Evolutionary conservation across 2,797 vertebrate genomes (phyloP), one percentile per base, ranked within the genome.

Genomic region (Rhinella marina): DNA sequence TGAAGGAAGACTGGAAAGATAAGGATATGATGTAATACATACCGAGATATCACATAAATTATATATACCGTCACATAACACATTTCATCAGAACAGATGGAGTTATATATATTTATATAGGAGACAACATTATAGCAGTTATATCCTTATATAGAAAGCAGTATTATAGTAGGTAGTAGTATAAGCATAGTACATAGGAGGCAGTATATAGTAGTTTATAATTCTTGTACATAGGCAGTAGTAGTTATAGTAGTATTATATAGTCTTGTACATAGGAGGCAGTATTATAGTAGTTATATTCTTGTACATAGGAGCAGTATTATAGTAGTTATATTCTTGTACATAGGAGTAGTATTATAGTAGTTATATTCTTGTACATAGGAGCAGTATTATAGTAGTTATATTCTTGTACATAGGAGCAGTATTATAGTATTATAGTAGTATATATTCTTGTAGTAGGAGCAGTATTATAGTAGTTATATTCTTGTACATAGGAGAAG

Each of bases 231-330:
- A 68, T 68, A 29, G 25, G 66, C n/a, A 7, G 27, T 4, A 68
- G 66, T 68, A 68, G n/a, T 68, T 68, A 68, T 68, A 68, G 68
- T 70, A 32, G 68, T 70, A n/a, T n/a, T n/a, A n/a, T 70, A 32
- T 70, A 70, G 32, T 32, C 68, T 70, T 70, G 68, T 70, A 70
- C 16, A 70, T 70, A 70, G 68, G 27, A 19, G 61, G 27, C 64
- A 70, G 68, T 29, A 70, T 70, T 70, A 70, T 70, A 70, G 68
- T 70, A 70, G 16, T 70, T 70, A 70, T 70, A 70, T 70, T 72
- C 70, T 48, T 72, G 70, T 72, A 72, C 16, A 72, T 41, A 72
- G 70, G 70, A 72, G 70, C 70, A 41, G 70, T 72, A 72, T 72
- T 72, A 72, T 72, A 72, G 70, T 72, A 72, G 70, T 72, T 72